Evolutionary conservation across 2,888 invertebrate genomes (phyloP), one percentile per base, ranked within the genome.

Genomic region (Sepioteuthis lessoniana): DNA sequence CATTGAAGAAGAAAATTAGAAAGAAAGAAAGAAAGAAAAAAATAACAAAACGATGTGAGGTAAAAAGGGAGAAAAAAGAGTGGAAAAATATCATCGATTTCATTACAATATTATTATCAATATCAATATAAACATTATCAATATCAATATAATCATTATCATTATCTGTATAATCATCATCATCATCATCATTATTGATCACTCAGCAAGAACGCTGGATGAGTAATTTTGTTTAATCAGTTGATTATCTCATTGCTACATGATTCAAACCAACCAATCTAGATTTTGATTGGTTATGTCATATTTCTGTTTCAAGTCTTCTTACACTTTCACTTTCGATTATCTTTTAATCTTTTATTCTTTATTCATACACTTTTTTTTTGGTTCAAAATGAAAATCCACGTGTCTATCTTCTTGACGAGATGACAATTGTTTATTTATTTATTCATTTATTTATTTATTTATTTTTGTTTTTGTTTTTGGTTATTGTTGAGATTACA

Each of bases 171-270:
- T n/a, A n/a, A 76, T 35, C 76, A 60, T 60, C 31, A 35, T 76
- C 35, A 76, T n/a, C 76, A 76, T 35, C 76, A 76, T 35, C n/a
- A n/a, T n/a, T n/a, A 76, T 76, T 35, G n/a, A 76, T 76, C 76
- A 76, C 76, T 76, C 76, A 76, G 76, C 76, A 76, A 76, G 76
- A 76, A 76, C 76, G 76, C 76, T 76, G 76, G 76, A 76, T 76
- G 76, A 76, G n/a, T 35, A n/a, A 10, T n/a, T n/a, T 35, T 60
- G 13, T 76, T 13, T 13, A n/a, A n/a, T 35, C 76, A 76, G 76
- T 76, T 76, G 76, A 76, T 76, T 76, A 76, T 76, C 76, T 76
- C 76, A 76, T n/a, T 76, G 76, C 76, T 76, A 76, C 76, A n/a
- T n/a, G 76, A 76, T 76, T 76, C 19, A 35, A 76, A 76, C 19